Base-by-base conservation (phyloP, 1,140 invertebrate species). In the Apis florea region DNA sequence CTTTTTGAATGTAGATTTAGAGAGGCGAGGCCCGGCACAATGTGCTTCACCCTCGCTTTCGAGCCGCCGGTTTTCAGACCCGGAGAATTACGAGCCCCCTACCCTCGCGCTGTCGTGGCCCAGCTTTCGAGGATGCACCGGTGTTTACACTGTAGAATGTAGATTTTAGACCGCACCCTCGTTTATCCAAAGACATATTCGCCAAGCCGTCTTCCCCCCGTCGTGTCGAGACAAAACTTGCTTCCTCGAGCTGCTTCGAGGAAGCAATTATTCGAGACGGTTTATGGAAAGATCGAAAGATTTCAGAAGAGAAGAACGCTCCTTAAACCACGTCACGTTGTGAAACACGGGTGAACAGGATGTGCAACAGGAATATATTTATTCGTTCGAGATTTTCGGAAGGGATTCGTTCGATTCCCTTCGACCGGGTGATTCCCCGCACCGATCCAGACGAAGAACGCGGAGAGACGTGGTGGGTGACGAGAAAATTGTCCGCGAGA, bases 141-240 rank as follows among this genome's bases (percentile, higher is more conserved):
- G 64, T 83, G 84, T 86, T 86, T 85, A 86, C 84, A 78, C 70
- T 80, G n/a, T n/a, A n/a, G 64, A 85, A 85, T 85, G 85, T 86
- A 85, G 84, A 86, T 86, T 86, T 85, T 76, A 83, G 84, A 49
- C 70, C 63, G 71, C 83, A 63, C 73, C 63, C 61, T 58, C 71
- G 71, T 74, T 75, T 81, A 74, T 67, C 71, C 58, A 66, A 56
- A 75, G 71, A 74, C 71, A 73, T 40, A 40, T 40, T 40, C 31
- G 31, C 63, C 75, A 17, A 68, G 84, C 40, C 72, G 76, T 76
- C 76, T 79, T 69, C 56, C 26, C 83, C 58, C 64, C n/a, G 40
- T 56, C 68, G 24, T 21, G 12, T 10, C 17, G 53, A 53, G 59
- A 72, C 58, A 53, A 56, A 40, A 40, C 31, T 40, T 40, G n/a